Evolutionary conservation across 2,888 invertebrate genomes (phyloP).

Genomic region (Caenorhabditis uteleia): DNA sequence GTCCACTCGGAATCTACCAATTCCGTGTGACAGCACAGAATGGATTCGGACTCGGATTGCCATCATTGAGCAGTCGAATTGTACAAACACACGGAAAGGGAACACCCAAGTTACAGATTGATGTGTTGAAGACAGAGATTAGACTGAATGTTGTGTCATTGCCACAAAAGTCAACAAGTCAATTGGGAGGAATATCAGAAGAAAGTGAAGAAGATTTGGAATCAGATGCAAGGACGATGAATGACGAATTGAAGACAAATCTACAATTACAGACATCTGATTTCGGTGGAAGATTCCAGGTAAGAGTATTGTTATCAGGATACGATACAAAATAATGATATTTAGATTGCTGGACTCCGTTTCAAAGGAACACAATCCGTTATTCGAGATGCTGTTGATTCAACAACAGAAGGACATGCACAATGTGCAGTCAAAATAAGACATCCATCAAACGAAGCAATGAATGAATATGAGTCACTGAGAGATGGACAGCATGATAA

Average conservation of each 20-base stretch:
- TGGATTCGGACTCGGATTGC: slow-evolving; percentile 90
- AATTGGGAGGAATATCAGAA: slow-evolving; percentile 49
- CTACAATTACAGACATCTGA: slow-evolving; percentile 38
- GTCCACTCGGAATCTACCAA: slow-evolving; percentile 82
- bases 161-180: slow-evolving; percentile 43
- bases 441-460: slow-evolving; percentile 72
- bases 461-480: slow-evolving; percentile 84
- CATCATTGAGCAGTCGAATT: slow-evolving; percentile 78
- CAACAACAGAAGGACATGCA: slow-evolving; percentile 76
- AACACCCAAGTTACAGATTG: slow-evolving; percentile 77
- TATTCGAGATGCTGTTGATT: slow-evolving; percentile 81
- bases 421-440: slow-evolving; percentile 85
- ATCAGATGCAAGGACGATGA: slow-evolving; percentile 11
- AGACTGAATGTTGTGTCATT: slow-evolving; percentile 50
- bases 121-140: slow-evolving; percentile 54
- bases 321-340: background rate
- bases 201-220: slow-evolving; percentile 52
- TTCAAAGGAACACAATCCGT: slow-evolving; percentile 84
- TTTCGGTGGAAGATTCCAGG: slow-evolving; percentile 47
- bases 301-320: slow-evolving; percentile 1
- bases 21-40: slow-evolving; percentile 83
- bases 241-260: slow-evolving; percentile 16
- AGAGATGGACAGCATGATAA: slow-evolving; percentile 83
- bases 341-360: slow-evolving; percentile 41
- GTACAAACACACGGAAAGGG: slow-evolving; percentile 68